Evolutionary conservation across 2,797 vertebrate species (phyloP).

Genomic region (Brachymystax lenok): DNA sequence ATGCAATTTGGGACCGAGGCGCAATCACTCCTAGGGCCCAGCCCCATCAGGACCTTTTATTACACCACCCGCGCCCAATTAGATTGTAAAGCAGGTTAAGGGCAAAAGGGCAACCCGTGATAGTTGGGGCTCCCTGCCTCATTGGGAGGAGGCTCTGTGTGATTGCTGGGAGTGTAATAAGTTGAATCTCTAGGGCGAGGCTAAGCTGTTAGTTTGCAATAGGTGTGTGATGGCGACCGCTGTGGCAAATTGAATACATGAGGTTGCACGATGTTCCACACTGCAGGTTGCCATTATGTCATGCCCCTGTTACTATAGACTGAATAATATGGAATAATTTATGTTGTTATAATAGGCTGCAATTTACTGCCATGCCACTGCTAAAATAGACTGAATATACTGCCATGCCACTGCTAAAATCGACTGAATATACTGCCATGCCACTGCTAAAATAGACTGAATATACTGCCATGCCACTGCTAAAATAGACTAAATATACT

Average conservation of each 20-base stretch:
- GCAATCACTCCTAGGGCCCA: neutral
- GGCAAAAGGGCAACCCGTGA: neutral
- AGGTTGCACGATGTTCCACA: neutral
- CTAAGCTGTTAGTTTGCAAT: neutral
- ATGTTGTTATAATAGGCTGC: too few relatives aligned
- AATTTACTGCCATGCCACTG: too few relatives aligned
- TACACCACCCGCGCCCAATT: neutral
- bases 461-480: too few relatives aligned
- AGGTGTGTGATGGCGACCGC: neutral
- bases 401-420: too few relatives aligned
- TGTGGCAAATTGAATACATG: neutral
- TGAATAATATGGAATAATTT: too few relatives aligned
- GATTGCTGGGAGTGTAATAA: neutral
- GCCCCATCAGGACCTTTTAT: neutral
- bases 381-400: too few relatives aligned
- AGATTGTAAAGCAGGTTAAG: neutral
- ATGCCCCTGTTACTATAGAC: too few relatives aligned
- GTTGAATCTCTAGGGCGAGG: neutral
- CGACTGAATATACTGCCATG: too few relatives aligned
- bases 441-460: too few relatives aligned
- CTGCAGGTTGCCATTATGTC: neutral
- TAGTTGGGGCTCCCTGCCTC: neutral
- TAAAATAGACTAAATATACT: too few relatives aligned
- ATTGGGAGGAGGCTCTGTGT: neutral
- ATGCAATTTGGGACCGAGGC: neutral